Base-by-base conservation (phyloP, 2,888 invertebrate species). In the Cephus nigrinus region DNA sequence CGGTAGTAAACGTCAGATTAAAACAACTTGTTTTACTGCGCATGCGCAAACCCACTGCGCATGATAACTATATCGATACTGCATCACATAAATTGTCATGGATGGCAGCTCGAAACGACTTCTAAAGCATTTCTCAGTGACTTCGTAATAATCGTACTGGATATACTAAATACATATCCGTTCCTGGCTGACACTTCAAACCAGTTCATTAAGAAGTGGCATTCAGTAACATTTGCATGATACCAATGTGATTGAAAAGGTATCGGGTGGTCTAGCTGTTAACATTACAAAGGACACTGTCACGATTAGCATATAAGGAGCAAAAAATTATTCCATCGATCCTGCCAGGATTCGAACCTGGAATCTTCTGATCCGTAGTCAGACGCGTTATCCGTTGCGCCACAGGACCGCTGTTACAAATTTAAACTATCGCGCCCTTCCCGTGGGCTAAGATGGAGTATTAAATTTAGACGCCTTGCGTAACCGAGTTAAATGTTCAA, bases 341-440 rank as follows among this genome's bases (percentile, higher is more conserved):
- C 55, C 55, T 55, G 55, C 55, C 55, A 87, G 88, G 88, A 87
- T 87, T 86, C 87, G 86, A 87, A 87, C 86, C 88, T 86, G 86
- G 87, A 88, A 86, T 86, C 85, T 88, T 87, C 86, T 88, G 86
- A 88, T 88, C 86, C 86, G 88, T 88, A 88, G 86, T 86, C 87
- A 86, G 85, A 88, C 87, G 86, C 87, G 86, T 88, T 87, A 85
- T 86, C 86, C 87, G 84, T 86, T 86, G 87, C 86, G 88, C 87
- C 87, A 86, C 87, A 88, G 87, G 87, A 86, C 87, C 87, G 4
- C 23, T 55, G 9, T 23, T 55, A 55, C 5, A 2, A 23, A 55
- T 23, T 9, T 55, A 9, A 55, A 55, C 55, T 23, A 15, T 55
- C 23, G 2, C 55, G 5, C 15, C 15, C 9, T 55, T 55, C 9